phyloP scores from a whole-genome alignment of 2,113 vertebrate species.

The Isurus oxyrinchus region DNA sequence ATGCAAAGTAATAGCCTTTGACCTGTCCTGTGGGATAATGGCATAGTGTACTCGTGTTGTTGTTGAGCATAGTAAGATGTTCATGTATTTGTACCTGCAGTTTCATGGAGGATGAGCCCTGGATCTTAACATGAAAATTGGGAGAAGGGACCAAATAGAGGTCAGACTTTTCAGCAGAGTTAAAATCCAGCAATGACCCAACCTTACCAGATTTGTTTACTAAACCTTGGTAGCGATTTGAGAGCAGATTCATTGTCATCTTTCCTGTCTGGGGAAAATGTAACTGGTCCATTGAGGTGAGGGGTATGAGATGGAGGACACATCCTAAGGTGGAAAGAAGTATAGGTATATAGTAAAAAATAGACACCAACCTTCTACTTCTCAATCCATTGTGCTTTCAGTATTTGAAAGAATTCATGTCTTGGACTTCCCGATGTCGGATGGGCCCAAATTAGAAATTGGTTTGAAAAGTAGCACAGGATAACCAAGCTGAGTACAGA shows the following conservation, averaged over 20 bases:
- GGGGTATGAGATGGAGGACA: not conserved
- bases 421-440: not conserved
- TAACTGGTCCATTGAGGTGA: not conserved
- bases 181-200: not conserved
- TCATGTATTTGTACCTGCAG: not conserved
- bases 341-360: not conserved
- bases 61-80: not conserved
- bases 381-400: not conserved
- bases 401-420: not conserved
- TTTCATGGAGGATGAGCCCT: not conserved
- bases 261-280: not conserved
- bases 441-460: not conserved
- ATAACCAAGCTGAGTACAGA: not conserved
- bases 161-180: not conserved
- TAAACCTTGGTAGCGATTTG: not conserved
- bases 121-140: not conserved
- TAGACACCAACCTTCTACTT: not conserved
- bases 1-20: not conserved
- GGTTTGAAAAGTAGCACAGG: not conserved
- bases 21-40: not conserved
- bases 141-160: not conserved
- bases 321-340: not conserved
- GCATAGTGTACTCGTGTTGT: not conserved
- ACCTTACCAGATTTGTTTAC: not conserved
- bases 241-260: not conserved